phyloP scores from a whole-genome alignment of 2,113 vertebrate species.

The Hassar affinis region DNA sequence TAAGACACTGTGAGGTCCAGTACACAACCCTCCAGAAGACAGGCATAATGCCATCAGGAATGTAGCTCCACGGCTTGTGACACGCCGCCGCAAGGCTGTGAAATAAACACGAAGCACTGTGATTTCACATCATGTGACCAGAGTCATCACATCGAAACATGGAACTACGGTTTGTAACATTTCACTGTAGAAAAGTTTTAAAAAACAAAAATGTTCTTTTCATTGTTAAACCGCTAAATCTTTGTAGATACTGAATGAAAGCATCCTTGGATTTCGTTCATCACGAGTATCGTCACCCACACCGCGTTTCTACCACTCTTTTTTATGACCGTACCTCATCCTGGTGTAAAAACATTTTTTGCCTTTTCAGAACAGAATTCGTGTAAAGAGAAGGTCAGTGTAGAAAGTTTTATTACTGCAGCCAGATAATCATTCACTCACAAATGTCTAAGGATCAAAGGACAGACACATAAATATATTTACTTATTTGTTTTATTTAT shows the following conservation, averaged over 20 bases:
- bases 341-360: not conserved
- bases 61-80: conserved; percentile 96
- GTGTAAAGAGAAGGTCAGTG: not conserved
- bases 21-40: conserved; percentile 98
- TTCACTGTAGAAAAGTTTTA: too few relatives aligned
- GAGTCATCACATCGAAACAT: not conserved
- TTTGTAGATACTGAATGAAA: not conserved
- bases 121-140: not conserved
- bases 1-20: conserved; percentile 98
- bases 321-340: too few relatives aligned
- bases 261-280: not conserved
- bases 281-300: too few relatives aligned
- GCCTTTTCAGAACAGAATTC: not conserved
- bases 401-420: not conserved
- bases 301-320: too few relatives aligned
- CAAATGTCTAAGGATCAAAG: not conserved
- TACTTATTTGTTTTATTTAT: too few relatives aligned
- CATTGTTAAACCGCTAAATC: too few relatives aligned
- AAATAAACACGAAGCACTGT: not conserved
- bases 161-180: not conserved
- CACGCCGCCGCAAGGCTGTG: conserved; percentile 66
- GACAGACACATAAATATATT: not conserved
- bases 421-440: not conserved
- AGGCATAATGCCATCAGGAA: conserved; percentile 94
- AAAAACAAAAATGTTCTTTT: too few relatives aligned